Base-by-base conservation (phyloP, 2,113 vertebrate species). In the Xenopus tropicalis region DNA sequence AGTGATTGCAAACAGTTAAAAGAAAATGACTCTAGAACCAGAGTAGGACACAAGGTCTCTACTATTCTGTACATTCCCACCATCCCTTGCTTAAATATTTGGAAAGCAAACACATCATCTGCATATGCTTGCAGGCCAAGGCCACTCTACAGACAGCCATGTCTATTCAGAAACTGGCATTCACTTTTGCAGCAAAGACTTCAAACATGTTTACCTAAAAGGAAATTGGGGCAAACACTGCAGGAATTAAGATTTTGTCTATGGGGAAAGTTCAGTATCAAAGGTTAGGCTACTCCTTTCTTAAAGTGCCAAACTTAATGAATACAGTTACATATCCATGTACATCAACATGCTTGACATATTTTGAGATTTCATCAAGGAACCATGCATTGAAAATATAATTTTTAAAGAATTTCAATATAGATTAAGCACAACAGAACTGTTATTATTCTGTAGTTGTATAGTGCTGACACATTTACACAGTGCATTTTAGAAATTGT, bases 51-150 rank as follows among this genome's bases (percentile, higher is more conserved):
- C 66, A 75, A 42, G 11, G 46, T 54, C 46, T 62, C 73, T 56
- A 62, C 72, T 75, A 69, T 75, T 58, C 58, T n/a, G 43, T 54
- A 57, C 58, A 69, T 69, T 75, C 66, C 72, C 66, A 23, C 66
- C 43, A 54, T 61, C 43, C 20, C 57, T 43, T 54, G 25, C 62
- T 68, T 42, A 54, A 75, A 75, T 75, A 75, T 75, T 75, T 62
- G 37, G 9, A 75, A 66, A 75, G 73, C 66, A 75, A 75, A 75
- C 66, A 75, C 68, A 54, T 69, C 51, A 75, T 75, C 58, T 24
- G 25, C 68, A 63, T 69, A 52, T 54, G 16, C 21, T 43, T 62
- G 25, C 58, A 57, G 57, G 24, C 66, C 73, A 69, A 69, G 52
- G 51, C 46, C 44, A 23, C 57, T 54, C 22, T 54, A 20, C 57